Evolutionary conservation across 2,888 invertebrate species (phyloP).

Genomic region (Netelia inedita): DNA sequence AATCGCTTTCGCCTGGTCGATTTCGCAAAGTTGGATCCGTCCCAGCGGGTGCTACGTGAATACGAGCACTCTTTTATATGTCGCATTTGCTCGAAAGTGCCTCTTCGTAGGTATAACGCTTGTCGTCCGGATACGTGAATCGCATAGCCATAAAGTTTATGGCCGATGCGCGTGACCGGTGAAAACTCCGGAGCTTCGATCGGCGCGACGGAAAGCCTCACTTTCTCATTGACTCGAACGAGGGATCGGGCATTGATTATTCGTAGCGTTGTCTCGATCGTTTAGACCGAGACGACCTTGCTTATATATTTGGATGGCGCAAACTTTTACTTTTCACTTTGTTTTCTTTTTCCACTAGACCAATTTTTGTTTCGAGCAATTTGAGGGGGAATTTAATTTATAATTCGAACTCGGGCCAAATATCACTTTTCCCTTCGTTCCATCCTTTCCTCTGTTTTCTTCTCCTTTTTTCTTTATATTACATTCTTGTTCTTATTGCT

Average conservation of each 20-base stretch:
- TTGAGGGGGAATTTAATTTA: background rate
- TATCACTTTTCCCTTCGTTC: background rate
- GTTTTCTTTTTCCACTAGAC: background rate
- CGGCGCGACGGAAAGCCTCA: slow-evolving; percentile 25
- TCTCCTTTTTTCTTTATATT: background rate
- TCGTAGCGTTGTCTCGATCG: slow-evolving; percentile 29
- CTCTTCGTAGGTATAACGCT: slow-evolving; percentile 8
- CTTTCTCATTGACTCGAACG: slow-evolving; percentile 52
- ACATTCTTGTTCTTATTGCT: background rate
- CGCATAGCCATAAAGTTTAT: slow-evolving; percentile 57
- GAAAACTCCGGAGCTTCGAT: slow-evolving; percentile 46
- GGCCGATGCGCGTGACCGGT: slow-evolving; percentile 52
- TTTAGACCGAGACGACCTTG: slow-evolving; percentile 46
- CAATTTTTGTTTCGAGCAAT: too few relatives aligned
- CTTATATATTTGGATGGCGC: background rate
- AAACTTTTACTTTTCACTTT: slow-evolving; percentile 7
- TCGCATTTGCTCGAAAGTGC: background rate
- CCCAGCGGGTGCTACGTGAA: slow-evolving; percentile 59
- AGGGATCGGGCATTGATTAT: slow-evolving; percentile 49
- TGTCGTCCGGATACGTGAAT: slow-evolving; percentile 57
- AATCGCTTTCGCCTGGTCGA: slow-evolving; percentile 59
- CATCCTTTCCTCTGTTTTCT: background rate
- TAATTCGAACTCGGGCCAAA: background rate
- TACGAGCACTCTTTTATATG: slow-evolving; percentile 26
- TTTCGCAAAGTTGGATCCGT: slow-evolving; percentile 66